Percentiles rank a stretch among this genome's conserved stretches.
Conservation (phyloP, 37 sponge, comb jelly and placozoan species). For the Lycopodina hypogea region DNA sequence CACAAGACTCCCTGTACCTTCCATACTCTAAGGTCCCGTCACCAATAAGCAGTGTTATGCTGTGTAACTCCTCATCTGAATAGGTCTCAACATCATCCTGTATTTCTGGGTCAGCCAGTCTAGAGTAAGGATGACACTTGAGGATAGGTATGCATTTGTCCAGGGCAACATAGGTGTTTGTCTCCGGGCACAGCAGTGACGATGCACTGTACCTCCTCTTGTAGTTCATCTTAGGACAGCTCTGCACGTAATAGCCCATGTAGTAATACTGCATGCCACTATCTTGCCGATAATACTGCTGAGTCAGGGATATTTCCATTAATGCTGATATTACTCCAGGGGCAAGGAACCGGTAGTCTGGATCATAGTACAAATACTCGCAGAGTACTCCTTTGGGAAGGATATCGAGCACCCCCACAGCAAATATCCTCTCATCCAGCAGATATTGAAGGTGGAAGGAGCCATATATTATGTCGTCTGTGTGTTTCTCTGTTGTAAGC, state of each 20-base stretch:
- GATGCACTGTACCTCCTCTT: slow-evolving; percentile 64
- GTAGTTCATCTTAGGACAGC: slow-evolving; percentile 84
- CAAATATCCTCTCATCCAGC: slow-evolving; percentile 62
- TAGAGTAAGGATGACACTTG: slow-evolving; percentile 52
- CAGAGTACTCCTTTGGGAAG: slow-evolving; percentile 65
- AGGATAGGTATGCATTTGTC: slow-evolving; percentile 44
- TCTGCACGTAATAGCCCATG: slow-evolving; percentile 90
- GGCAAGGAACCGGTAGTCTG: slow-evolving; percentile 51
- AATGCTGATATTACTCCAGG: slow-evolving; percentile 67
- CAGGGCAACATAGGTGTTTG: slow-evolving; percentile 59
- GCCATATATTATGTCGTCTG: slow-evolving; percentile 33
- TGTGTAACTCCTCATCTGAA: slow-evolving; percentile 14
- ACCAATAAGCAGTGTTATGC: background rate
- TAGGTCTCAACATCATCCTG: background rate
- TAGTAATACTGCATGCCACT: slow-evolving; percentile 76
- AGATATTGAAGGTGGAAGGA: slow-evolving; percentile 72
- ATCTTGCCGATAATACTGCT: slow-evolving; percentile 16
- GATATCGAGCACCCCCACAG: slow-evolving; percentile 69
- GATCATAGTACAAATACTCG: slow-evolving; percentile 77
- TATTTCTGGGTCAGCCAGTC: slow-evolving; percentile 31
- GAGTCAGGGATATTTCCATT: slow-evolving; percentile 44
- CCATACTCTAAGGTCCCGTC: slow-evolving; percentile 8
- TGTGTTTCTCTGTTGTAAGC: background rate
- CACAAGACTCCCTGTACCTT: slow-evolving; percentile 1
- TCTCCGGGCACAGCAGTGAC: slow-evolving; percentile 71